Base-by-base conservation (phyloP, 1,140 invertebrate species). In the Contarinia nasturtii region DNA sequence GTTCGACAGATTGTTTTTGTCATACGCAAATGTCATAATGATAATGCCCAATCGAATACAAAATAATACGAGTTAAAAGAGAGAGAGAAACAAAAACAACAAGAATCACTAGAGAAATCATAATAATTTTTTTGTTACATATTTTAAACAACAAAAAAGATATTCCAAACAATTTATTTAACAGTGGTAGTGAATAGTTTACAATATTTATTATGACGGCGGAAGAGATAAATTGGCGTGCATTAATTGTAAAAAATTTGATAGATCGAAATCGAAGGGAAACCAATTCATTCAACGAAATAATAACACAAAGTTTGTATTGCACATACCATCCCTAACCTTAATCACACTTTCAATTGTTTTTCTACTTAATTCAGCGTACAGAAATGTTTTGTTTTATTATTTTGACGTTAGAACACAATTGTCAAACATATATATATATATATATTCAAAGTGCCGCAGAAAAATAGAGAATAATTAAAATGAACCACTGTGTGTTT, bases 261-360 rank as follows among this genome's bases (percentile, higher is more conserved):
- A 68, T 70, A 21, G 66, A 71, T 44, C 66, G 76, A 52, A 76
- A 77, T 57, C 68, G 60, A 54, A 63, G 60, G 45, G 69, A 77
- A 63, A 71, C 68, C 17, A 56, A 67, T 33, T 68, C 69, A 53
- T 78, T 75, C 54, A 68, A 74, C 48, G 75, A 78, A 59, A 67
- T 79, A 47, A 75, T 79, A 50, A 64, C 64, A 52, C 66, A 74
- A 56, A 75, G 76, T 77, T 66, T 20, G 41, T 43, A 18, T 18
- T 18, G 5, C 20, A 4, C 7, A 43, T 18, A 11, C 5, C 18
- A 18, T 43, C 10, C 18, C 11, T 20, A 18, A 18, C 18, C 18
- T 20, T 18, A 20, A 12, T 43, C 7, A 7, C 41, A 3, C 3
- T 38, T 14, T 14, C 36, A n/a, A 38, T 17, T 17, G n/a, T n/a